Conservation (phyloP, 2,797 vertebrate species). For the Paramormyrops hopkinsi region DNA sequence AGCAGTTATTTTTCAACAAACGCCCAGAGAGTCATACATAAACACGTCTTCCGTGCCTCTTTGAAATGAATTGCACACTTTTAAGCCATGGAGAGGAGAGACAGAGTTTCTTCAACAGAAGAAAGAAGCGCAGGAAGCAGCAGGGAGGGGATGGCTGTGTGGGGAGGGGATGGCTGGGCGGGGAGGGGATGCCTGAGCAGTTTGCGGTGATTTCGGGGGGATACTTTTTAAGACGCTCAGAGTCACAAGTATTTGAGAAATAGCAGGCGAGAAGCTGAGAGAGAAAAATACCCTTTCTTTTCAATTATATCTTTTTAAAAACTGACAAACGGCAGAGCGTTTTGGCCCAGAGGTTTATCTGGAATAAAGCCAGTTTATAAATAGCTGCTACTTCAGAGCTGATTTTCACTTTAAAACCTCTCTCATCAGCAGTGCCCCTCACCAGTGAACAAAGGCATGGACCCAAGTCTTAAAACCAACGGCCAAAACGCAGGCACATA, state of each 20-base stretch:
- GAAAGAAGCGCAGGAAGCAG: neutral
- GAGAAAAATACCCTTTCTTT: constrained; percentile 48
- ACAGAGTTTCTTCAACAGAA: neutral
- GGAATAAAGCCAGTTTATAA: constrained; percentile 20
- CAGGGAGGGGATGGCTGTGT: neutral
- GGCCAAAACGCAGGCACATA: neutral
- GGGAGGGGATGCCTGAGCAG: neutral
- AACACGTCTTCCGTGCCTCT: neutral
- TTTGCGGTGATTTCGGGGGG: neutral
- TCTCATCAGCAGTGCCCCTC: constrained; percentile 53
- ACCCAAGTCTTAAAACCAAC: constrained; percentile 39
- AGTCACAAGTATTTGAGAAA: constrained; percentile 51
- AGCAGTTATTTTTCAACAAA: neutral
- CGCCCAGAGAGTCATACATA: neutral
- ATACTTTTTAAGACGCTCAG: neutral
- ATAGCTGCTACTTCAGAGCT: constrained; percentile 17
- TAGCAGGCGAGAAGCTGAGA: constrained; percentile 50
- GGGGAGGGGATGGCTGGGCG: neutral
- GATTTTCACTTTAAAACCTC: constrained; percentile 24
- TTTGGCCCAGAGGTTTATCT: constrained; percentile 41
- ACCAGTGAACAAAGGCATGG: constrained; percentile 55
- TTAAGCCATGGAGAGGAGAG: neutral
- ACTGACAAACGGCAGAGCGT: constrained; percentile 42
- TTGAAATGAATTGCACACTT: constrained; percentile 7
- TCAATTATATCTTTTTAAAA: constrained; percentile 56